Base-by-base conservation (phyloP, 23 tunicate genomes). In the Ascidia mentula region DNA sequence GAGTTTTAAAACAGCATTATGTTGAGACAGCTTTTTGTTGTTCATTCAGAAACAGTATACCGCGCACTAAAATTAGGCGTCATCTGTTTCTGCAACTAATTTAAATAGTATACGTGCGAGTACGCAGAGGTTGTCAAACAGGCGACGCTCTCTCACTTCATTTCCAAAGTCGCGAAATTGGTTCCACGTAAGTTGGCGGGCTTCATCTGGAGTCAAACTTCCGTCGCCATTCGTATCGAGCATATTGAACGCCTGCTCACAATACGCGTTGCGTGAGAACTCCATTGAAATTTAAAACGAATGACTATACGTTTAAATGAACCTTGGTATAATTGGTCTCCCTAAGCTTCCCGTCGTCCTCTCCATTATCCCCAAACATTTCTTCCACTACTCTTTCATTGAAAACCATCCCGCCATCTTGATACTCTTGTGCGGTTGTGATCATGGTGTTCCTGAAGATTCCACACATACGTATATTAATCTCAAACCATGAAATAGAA, bases 161-260 rank as follows among this genome's bases (percentile, higher is more conserved):
- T 71, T 32, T 0, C 40, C 88, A 36, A 76, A 75, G 12, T 39
- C 75, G 4, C 69, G 36, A 18, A 84, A 39, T 28, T 84, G 80
- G 22, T 36, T 8, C 59, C 59, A 39, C 15, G 65, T 60, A 13
- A 69, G 36, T 17, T 35, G 32, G 0, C n/a, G 59, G 6, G 60
- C 37, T 84, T 84, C 88, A 0, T 69, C 8, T 17, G 26, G 37
- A 20, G 76, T 32, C 40, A 84, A 3, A 18, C 20, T 75, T 76
- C 81, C 81, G 61, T 84, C 88, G 9, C 60, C 59, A 38, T 84
- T 75, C n/a, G 40, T 30, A 72, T 81, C 85, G 0, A 81, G 36
- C 4, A 22, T 30, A 34, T 30, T 18, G 22, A 78, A 78, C 18
- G 72, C 82, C 82, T 78, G 59, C 7, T 31, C 6, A 72, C 17